phyloP scores from a whole-genome alignment of 2,888 invertebrate genomes.

The Eupithecia subfuscata region DNA sequence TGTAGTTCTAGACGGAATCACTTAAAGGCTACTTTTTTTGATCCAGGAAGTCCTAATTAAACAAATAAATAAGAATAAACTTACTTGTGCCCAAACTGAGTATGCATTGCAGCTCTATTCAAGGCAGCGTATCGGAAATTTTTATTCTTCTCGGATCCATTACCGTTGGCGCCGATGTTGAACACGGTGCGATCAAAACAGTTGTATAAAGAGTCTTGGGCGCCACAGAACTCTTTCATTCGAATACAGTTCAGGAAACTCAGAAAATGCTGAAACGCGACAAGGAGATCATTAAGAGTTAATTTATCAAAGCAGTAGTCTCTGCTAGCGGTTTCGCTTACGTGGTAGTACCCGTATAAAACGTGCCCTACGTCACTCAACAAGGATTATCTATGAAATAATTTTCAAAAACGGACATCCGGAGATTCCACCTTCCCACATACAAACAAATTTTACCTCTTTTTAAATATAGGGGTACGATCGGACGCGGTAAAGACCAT shows the following conservation, averaged over 20 bases:
- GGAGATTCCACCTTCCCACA: too few relatives aligned
- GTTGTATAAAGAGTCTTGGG: conserved; percentile 90
- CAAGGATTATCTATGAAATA: too few relatives aligned
- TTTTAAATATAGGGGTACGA: too few relatives aligned
- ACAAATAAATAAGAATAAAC: background rate
- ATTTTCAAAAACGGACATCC: too few relatives aligned
- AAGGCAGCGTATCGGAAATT: conserved; percentile 94
- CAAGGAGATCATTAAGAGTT: background rate
- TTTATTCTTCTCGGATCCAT: conserved; percentile 81
- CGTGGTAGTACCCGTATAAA: too few relatives aligned
- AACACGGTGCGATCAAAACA: conserved; percentile 89
- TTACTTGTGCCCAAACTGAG: conserved; percentile 92
- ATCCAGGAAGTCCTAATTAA: background rate
- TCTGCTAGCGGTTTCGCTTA: too few relatives aligned
- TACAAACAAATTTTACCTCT: too few relatives aligned
- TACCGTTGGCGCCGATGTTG: conserved; percentile 58
- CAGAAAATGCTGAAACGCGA: conserved; percentile 90
- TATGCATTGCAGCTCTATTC: conserved; percentile 95
- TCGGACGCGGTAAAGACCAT: too few relatives aligned
- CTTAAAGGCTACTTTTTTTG: background rate
- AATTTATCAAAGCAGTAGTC: background rate
- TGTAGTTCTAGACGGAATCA: background rate
- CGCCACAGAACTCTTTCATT: conserved; percentile 93
- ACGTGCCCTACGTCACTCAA: too few relatives aligned
- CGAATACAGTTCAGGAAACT: conserved; percentile 95